These are phyloP conservation scores for Hirtodrosophila histrioides DNA, from an alignment of 2,888 invertebrate species.

Conservation along the genomic window DNA sequence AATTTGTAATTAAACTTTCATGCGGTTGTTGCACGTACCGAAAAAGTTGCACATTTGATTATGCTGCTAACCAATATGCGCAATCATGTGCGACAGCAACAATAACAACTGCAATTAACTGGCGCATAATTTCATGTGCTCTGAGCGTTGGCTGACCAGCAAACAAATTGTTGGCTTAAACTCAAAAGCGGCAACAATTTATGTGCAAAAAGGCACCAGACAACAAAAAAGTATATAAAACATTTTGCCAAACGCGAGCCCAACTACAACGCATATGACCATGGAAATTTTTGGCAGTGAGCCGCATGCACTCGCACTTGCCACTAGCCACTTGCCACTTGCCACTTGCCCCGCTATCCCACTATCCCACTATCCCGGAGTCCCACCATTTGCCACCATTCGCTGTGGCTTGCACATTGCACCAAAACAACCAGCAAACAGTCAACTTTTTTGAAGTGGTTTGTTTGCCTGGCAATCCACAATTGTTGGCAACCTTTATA, in stretches of 20 bases:
- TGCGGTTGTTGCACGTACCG: slow-evolving; percentile 43
- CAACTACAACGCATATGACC: slow-evolving; percentile 50
- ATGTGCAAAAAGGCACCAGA: slow-evolving; percentile 40
- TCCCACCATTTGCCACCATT: too few relatives aligned
- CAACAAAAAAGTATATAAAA: slow-evolving; percentile 17
- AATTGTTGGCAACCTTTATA: slow-evolving; percentile 44
- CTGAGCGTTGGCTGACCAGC: slow-evolving; percentile 63
- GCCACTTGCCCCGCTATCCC: slow-evolving; percentile 7
- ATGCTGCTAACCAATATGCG: slow-evolving; percentile 71
- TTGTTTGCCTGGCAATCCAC: slow-evolving; percentile 30
- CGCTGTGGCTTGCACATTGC: slow-evolving; percentile 46
- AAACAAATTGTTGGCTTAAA: slow-evolving; percentile 80
- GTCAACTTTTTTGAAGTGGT: slow-evolving; percentile 40
- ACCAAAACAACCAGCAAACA: slow-evolving; percentile 48
- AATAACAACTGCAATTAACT: slow-evolving; percentile 71
- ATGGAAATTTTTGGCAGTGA: slow-evolving; percentile 49
- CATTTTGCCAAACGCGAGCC: slow-evolving; percentile 42
- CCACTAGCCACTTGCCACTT: slow-evolving; percentile 10
- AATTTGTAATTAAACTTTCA: slow-evolving; percentile 69
- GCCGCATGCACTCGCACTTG: slow-evolving; percentile 9
- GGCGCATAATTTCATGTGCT: slow-evolving; percentile 52
- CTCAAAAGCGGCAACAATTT: slow-evolving; percentile 74
- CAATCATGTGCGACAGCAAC: slow-evolving; percentile 55
- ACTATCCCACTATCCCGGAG: too few relatives aligned
- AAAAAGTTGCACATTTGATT: slow-evolving; percentile 76